Percentiles rank a stretch among this genome's conserved stretches.
Conservation (phyloP, 1,140 invertebrate species). For the Drosophila bocki region DNA sequence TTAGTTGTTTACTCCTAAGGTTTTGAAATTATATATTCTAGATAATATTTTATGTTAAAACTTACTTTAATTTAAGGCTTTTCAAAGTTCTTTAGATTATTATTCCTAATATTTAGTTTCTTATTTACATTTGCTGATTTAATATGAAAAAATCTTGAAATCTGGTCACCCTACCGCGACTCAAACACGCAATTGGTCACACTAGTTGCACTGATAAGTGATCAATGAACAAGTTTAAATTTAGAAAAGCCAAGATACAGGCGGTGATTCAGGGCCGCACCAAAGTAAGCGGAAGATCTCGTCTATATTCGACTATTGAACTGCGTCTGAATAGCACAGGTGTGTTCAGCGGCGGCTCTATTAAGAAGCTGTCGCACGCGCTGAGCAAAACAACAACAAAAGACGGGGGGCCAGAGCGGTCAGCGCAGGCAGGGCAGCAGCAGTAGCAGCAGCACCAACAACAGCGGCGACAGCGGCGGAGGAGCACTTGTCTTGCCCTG, state of each 20-base stretch:
- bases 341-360: conserved; percentile 14
- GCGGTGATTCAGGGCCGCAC: conserved; percentile 20
- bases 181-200: not conserved
- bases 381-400: conserved; percentile 16
- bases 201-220: not conserved
- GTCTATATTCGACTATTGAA: conserved; percentile 1
- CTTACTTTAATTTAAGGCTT: fast-evolving
- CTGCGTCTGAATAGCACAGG: conserved; percentile 1
- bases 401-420: not conserved
- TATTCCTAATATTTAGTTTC: not conserved
- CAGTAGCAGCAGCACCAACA: not conserved
- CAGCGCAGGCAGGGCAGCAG: conserved; percentile 5
- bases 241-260: conserved; percentile 7
- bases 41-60: not conserved
- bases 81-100: not conserved
- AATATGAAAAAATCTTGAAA: not conserved
- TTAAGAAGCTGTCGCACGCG: conserved; percentile 25
- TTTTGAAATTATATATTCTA: not conserved
- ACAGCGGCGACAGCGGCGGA: not conserved
- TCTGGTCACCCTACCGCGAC: not conserved
- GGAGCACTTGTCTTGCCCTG: conserved; percentile 31
- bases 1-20: not conserved
- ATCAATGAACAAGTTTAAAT: conserved; percentile 10
- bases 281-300: conserved; percentile 19
- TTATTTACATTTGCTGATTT: not conserved